Evolutionary conservation across 2,113 vertebrate genomes (phyloP).

Genomic region (Fregetta grallaria): DNA sequence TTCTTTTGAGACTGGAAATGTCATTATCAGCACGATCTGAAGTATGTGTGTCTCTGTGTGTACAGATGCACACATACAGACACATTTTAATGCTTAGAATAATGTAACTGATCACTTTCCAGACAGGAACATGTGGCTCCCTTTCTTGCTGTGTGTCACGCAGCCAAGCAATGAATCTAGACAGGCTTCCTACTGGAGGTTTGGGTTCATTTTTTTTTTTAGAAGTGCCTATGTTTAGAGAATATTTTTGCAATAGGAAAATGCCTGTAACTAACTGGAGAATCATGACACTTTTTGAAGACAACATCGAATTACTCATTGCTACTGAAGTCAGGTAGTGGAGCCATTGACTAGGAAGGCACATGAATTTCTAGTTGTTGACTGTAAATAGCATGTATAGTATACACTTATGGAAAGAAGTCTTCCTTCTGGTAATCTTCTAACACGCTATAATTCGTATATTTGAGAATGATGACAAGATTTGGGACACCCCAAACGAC

Average conservation of each 20-base stretch:
- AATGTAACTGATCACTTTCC: conserved; percentile 63
- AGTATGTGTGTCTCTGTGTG: conserved; percentile 3
- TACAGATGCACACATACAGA: neutral
- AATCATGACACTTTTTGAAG: neutral
- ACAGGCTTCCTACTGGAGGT: conserved; percentile 26
- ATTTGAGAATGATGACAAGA: neutral
- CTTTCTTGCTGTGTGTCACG: conserved; percentile 43
- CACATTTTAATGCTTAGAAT: conserved; percentile 34
- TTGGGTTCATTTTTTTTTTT: conserved; percentile 1
- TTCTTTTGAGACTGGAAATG: conserved; percentile 18
- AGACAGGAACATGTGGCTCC: conserved; percentile 52
- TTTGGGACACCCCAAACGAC: neutral
- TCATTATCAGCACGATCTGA: conserved; percentile 34
- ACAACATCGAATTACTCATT: neutral
- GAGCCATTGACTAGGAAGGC: neutral
- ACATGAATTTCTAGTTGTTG: neutral
- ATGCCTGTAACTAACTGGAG: neutral
- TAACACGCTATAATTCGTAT: neutral
- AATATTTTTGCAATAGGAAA: conserved; percentile 20
- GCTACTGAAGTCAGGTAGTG: neutral
- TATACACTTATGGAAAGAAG: neutral
- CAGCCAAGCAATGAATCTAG: conserved; percentile 42
- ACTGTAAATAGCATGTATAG: neutral
- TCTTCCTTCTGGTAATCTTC: neutral
- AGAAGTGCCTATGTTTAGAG: neutral